These are phyloP conservation scores for Tretioscincus oriximinensis DNA, from an alignment of 2,113 vertebrate genomes.

Conservation along the genomic window DNA sequence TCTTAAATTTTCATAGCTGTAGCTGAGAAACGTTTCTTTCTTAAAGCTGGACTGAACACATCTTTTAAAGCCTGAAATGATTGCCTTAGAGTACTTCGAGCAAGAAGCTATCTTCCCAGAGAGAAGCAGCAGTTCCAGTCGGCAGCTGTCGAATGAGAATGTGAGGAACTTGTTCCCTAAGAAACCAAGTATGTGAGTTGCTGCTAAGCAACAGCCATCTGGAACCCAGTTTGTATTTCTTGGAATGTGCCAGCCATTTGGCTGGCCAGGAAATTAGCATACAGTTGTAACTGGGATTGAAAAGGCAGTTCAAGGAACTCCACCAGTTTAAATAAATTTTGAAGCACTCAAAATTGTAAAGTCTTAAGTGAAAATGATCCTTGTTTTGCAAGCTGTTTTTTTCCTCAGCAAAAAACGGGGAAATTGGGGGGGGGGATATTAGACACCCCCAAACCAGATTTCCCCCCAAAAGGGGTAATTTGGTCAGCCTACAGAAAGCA, in stretches of 20 bases:
- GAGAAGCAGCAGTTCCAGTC: neutral
- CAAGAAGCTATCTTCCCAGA: slow-evolving; percentile 28
- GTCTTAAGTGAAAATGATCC: neutral
- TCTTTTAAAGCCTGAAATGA: neutral
- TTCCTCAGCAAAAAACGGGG: no score
- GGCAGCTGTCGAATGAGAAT: neutral
- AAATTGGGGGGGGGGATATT: no score
- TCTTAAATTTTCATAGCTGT: neutral
- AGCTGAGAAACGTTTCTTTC: neutral
- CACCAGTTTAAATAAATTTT: neutral
- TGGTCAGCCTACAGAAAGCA: no score
- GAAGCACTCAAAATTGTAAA: neutral
- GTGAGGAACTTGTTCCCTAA: neutral
- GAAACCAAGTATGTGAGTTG: neutral
- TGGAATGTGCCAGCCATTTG: slow-evolving; percentile 16
- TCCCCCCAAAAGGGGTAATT: no score
- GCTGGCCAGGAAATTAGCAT: neutral
- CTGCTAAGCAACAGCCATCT: slow-evolving; percentile 14
- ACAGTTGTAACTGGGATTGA: neutral
- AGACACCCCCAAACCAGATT: no score
- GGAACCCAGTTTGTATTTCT: neutral
- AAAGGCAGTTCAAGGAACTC: neutral
- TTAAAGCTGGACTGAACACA: neutral
- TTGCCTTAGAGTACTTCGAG: slow-evolving; percentile 1
- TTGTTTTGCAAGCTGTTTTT: neutral